Evolutionary conservation across 53 echinoderm and acorn worm genomes (phyloP).

Genomic region (Glandiceps talaboti): DNA sequence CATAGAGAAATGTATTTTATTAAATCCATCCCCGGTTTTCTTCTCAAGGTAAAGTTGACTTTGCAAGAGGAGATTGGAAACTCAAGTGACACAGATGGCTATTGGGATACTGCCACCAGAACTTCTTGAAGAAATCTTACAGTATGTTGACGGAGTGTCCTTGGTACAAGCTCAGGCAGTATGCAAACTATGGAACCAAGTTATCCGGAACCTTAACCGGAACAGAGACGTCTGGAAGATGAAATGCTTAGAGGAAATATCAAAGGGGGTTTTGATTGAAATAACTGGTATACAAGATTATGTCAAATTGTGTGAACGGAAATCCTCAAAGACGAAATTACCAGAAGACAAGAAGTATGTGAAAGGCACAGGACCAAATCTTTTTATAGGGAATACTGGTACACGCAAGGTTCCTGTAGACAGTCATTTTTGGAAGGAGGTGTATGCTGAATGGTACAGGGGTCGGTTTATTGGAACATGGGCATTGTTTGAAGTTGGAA

Average conservation of each 20-base stretch:
- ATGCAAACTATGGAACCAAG: neutral
- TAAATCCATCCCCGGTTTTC: too few relatives aligned
- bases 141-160: neutral
- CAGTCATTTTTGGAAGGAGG: neutral
- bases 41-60: too few relatives aligned
- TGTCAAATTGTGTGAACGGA: neutral
- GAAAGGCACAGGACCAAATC: neutral
- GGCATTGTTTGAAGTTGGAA: neutral
- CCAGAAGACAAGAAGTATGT: neutral
- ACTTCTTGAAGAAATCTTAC: neutral
- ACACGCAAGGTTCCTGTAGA: neutral
- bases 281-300: neutral
- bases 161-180: neutral
- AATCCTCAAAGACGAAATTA: neutral
- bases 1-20: too few relatives aligned
- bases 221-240: neutral
- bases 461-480: neutral
- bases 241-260: neutral
- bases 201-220: neutral
- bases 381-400: neutral
- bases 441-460: neutral
- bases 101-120: neutral
- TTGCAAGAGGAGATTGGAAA: too few relatives aligned
- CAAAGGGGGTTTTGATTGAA: neutral
- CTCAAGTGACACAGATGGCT: neutral